Evolutionary conservation across 2,888 invertebrate genomes (phyloP).

Genomic region (Acrobeloides nanus): DNA sequence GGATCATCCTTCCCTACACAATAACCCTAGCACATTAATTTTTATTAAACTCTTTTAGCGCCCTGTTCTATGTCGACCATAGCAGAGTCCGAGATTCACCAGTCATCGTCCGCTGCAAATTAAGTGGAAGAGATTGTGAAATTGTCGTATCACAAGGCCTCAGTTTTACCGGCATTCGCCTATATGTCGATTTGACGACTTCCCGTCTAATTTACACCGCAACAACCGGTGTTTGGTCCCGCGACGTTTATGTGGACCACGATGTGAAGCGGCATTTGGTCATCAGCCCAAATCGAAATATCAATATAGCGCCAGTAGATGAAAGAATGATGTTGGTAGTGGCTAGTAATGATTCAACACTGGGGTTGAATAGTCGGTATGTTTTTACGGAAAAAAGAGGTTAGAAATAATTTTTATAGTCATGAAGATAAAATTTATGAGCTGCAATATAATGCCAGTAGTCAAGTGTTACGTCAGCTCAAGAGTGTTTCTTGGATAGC

Average conservation of each 20-base stretch:
- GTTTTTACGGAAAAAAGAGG: too few relatives aligned
- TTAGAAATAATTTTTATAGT: too few relatives aligned
- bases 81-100: slow-evolving; percentile 19
- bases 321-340: slow-evolving; percentile 7
- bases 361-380: slow-evolving; percentile 3
- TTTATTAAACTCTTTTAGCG: slow-evolving; percentile 12
- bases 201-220: slow-evolving; percentile 21
- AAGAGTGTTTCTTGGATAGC: too few relatives aligned
- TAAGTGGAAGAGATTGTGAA: slow-evolving; percentile 20
- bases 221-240: slow-evolving; percentile 21
- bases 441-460: too few relatives aligned
- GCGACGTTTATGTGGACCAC: slow-evolving; percentile 20
- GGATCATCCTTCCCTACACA: too few relatives aligned
- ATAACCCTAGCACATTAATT: background rate
- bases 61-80: slow-evolving; percentile 23
- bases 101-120: slow-evolving; percentile 18
- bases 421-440: too few relatives aligned
- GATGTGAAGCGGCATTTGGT: slow-evolving; percentile 12
- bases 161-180: slow-evolving; percentile 5
- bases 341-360: slow-evolving; percentile 8
- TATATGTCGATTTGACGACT: slow-evolving; percentile 12
- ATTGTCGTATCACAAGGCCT: slow-evolving; percentile 16
- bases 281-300: background rate
- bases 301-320: slow-evolving; percentile 3
- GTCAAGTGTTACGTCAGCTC: too few relatives aligned